Conservation (phyloP, 1,140 invertebrate species). For the Macrocentrus cingulum region DNA sequence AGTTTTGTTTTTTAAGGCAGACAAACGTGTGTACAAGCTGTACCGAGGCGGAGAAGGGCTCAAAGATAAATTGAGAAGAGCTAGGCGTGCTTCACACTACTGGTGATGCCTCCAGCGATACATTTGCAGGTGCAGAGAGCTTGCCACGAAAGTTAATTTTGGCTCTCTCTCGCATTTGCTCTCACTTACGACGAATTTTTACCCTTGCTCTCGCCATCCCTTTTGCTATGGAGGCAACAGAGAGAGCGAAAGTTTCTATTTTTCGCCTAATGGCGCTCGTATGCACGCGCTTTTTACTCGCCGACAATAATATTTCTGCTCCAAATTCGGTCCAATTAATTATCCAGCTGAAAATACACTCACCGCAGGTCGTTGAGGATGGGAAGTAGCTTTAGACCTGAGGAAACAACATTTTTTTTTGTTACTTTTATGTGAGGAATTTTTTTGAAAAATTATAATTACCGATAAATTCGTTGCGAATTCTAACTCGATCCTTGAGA, state of each 20-base stretch:
- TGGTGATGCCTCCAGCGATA: conserved; percentile 25
- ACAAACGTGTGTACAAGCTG: too few species aligned
- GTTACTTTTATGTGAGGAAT: too few species aligned
- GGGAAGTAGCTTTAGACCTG: conserved; percentile 80
- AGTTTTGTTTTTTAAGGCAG: too few species aligned
- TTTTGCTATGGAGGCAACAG: conserved; percentile 13
- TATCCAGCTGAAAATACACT: conserved; percentile 46
- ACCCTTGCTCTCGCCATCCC: conserved; percentile 1
- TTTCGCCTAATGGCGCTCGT: conserved; percentile 37
- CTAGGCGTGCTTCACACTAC: neutral
- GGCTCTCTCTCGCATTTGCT: conserved; percentile 26
- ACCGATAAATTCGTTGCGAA: conserved; percentile 95
- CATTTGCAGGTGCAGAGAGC: conserved; percentile 35
- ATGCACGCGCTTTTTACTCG: neutral
- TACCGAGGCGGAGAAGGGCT: too few species aligned
- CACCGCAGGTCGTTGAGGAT: conserved; percentile 80
- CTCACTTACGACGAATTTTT: neutral
- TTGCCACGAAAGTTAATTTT: conserved; percentile 46
- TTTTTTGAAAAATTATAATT: too few species aligned
- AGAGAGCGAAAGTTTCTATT: too few species aligned
- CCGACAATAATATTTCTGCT: conserved; percentile 15
- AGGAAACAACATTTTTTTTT: conserved; percentile 50
- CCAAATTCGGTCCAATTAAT: conserved; percentile 21
- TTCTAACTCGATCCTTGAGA: conserved; percentile 80
- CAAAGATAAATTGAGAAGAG: conserved; percentile 20